Conservation (phyloP, 2,888 invertebrate species). For the Timema podura region DNA sequence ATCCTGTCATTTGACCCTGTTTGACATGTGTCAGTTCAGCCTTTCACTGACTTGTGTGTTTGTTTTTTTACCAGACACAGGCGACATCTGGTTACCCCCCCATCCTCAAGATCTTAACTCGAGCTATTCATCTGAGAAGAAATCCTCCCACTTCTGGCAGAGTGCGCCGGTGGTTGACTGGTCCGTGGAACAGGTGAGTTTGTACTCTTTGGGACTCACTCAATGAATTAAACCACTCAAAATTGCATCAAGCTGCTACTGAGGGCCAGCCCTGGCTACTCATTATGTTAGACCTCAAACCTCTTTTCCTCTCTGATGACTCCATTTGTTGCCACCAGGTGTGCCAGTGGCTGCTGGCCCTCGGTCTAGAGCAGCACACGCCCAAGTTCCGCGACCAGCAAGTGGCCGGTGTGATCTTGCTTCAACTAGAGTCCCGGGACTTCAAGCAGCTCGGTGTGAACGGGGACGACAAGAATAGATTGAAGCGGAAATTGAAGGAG, state of each 20-base stretch:
- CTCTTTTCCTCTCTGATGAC: not conserved
- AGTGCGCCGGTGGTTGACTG: conserved; percentile 69
- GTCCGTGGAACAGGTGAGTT: conserved; percentile 68
- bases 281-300: too few species aligned
- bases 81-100: conserved; percentile 50
- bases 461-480: conserved; percentile 74
- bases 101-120: conserved; percentile 54
- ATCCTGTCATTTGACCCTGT: too few species aligned
- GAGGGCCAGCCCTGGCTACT: too few species aligned
- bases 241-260: too few species aligned
- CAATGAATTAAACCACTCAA: too few species aligned
- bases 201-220: too few species aligned
- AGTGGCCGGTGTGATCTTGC: conserved; percentile 80
- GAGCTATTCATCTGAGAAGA: conserved; percentile 49
- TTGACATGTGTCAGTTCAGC: too few species aligned
- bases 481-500: conserved; percentile 83
- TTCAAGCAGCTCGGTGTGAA: conserved; percentile 81
- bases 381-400: conserved; percentile 83
- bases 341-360: conserved; percentile 83
- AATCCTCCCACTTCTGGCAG: conserved; percentile 62
- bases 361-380: conserved; percentile 79
- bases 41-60: too few species aligned
- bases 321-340: conserved; percentile 58
- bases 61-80: not conserved
- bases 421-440: conserved; percentile 86